Evolutionary conservation across 2,888 invertebrate species (phyloP).

Genomic region (Mythimna loreyi): DNA sequence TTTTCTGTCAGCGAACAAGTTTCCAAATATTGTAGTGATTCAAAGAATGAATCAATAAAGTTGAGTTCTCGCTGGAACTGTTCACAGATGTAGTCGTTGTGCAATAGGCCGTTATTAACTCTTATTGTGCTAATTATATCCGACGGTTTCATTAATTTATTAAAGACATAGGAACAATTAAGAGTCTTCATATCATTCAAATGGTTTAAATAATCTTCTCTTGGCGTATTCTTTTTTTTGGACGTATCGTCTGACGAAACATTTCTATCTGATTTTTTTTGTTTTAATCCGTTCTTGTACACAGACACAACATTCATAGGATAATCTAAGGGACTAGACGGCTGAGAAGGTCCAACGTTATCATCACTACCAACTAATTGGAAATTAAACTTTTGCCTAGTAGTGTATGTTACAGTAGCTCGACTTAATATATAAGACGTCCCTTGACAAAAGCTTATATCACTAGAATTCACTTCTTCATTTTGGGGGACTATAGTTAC

Average conservation of each 20-base stretch:
- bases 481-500: constrained; percentile 67
- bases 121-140: constrained; percentile 86
- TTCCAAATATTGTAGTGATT: constrained; percentile 86
- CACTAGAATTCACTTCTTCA: constrained; percentile 65
- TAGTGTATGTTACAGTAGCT: constrained; percentile 85
- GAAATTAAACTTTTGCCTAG: constrained; percentile 83
- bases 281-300: constrained; percentile 78
- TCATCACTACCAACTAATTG: constrained; percentile 79
- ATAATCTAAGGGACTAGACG: constrained; percentile 78
- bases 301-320: constrained; percentile 84
- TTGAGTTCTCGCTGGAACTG: constrained; percentile 87
- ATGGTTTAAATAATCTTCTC: constrained; percentile 64
- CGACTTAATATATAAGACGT: constrained; percentile 81
- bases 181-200: constrained; percentile 74
- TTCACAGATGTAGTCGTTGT: constrained; percentile 81
- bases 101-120: constrained; percentile 78
- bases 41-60: constrained; percentile 88
- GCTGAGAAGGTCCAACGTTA: constrained; percentile 67
- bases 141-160: constrained; percentile 86
- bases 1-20: constrained; percentile 80
- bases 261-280: constrained; percentile 53
- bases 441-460: constrained; percentile 70
- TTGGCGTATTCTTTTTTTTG: constrained; percentile 63
- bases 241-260: constrained; percentile 54
- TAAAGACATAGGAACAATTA: constrained; percentile 76